Conservation (phyloP, 2,888 invertebrate species). For the Drosophila stalkeri region DNA sequence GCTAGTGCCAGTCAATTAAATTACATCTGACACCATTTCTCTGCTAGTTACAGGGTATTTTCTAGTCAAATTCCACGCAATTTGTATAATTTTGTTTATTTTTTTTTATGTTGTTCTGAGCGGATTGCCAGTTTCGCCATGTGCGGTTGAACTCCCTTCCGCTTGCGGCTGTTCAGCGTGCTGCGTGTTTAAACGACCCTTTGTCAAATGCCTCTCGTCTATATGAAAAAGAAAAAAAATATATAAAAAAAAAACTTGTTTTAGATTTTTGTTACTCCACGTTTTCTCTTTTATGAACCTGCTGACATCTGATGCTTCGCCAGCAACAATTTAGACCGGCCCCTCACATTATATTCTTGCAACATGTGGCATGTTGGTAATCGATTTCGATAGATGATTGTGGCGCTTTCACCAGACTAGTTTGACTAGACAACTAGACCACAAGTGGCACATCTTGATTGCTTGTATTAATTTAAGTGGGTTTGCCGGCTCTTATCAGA, state of each 20-base stretch:
- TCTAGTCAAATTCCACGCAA: not conserved
- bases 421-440: slow-evolving; percentile 28
- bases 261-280: slow-evolving; percentile 25
- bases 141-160: slow-evolving; percentile 43
- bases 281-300: slow-evolving; percentile 51
- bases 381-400: slow-evolving; percentile 19
- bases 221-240: not conserved
- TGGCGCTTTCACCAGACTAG: slow-evolving; percentile 42
- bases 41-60: not conserved
- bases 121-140: slow-evolving; percentile 27
- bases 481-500: slow-evolving; percentile 28
- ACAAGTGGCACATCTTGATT: slow-evolving; percentile 19
- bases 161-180: slow-evolving; percentile 8
- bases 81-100: not conserved
- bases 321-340: slow-evolving; percentile 18
- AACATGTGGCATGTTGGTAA: slow-evolving; percentile 43
- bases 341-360: slow-evolving; percentile 38
- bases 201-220: slow-evolving; percentile 29
- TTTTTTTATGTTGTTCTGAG: slow-evolving; percentile 10
- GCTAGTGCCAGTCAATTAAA: not conserved
- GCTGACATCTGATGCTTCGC: slow-evolving; percentile 11
- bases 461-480: slow-evolving; percentile 17
- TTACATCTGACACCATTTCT: not conserved
- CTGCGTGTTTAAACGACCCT: slow-evolving; percentile 22
- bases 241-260: slow-evolving; percentile 36